Evolutionary conservation across 37 sponge, comb jelly and placozoan species (phyloP).

Genomic region (Cliona cf. orientalis): DNA sequence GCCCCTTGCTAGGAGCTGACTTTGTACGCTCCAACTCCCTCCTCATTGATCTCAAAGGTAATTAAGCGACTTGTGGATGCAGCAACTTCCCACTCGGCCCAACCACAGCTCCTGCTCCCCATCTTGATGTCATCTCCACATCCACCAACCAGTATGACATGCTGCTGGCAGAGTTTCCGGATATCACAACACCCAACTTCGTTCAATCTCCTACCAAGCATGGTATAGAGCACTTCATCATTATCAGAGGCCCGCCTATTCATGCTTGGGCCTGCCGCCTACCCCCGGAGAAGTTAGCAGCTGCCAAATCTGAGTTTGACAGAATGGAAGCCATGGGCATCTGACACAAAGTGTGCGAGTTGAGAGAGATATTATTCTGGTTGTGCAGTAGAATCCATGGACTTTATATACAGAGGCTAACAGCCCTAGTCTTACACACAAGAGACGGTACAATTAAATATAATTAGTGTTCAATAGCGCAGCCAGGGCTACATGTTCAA

Average conservation of each 20-base stretch:
- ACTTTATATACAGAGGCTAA: too few species aligned
- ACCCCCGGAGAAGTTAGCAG: constrained; percentile 32
- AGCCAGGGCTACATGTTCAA: too few species aligned
- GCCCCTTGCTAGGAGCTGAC: constrained; percentile 44
- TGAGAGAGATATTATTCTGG: too few species aligned
- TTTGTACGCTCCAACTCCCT: constrained; percentile 43
- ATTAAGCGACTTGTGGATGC: constrained; percentile 16
- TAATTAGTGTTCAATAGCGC: too few species aligned
- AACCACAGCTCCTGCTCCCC: constrained; percentile 3
- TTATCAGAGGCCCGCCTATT: constrained; percentile 51
- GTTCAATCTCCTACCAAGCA: constrained; percentile 22
- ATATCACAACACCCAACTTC: constrained; percentile 41
- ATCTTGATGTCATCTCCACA: constrained; percentile 20
- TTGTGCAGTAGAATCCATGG: too few species aligned
- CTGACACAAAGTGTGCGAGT: too few species aligned
- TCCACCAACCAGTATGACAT: constrained; percentile 13
- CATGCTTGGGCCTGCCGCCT: constrained; percentile 40
- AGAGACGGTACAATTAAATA: too few species aligned
- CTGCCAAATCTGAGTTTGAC: constrained; percentile 39
- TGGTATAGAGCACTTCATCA: constrained; percentile 38
- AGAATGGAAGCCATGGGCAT: too few species aligned
- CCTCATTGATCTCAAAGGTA: constrained; percentile 35
- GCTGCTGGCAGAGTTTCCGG: constrained; percentile 42
- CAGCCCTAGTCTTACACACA: too few species aligned
- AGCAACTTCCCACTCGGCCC: constrained; percentile 4